Base-by-base conservation (phyloP, 2,113 vertebrate genomes). In the Centrocercus urophasianus region DNA sequence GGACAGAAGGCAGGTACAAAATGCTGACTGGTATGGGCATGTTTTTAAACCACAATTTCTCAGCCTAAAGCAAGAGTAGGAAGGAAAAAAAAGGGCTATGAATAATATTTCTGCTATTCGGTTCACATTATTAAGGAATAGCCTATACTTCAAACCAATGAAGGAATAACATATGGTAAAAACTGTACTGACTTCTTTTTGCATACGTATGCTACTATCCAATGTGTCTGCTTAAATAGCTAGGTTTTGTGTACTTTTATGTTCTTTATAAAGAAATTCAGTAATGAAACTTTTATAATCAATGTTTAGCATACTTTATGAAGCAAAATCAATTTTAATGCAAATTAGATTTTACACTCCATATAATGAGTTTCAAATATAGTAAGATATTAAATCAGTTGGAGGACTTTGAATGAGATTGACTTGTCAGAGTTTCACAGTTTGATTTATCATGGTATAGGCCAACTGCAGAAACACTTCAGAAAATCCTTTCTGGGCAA, bases 21-120 rank as follows among this genome's bases (percentile, higher is more conserved):
- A 10, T 27, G 10, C 7, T 52, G 10, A 13, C 40, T 64, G 71
- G 2, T 27, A 43, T 43, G 3, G 22, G 1, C 0, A 0, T 32
- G 36, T 38, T 38, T 90, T 90, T 71, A 38, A 75, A 34, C 6
- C 78, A 47, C 1, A 82, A n/a, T 72, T 91, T 82, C 34, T 69
- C 43, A 89, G 14, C 11, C 32, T 65, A 75, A 30, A 82, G 28
- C 8, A 50, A 47, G 14, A 79, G 8, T 15, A 84, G 10, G 12
- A 89, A 75, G 13, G 47, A 5, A 75, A 90, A 88, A 47, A 19
- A 19, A 32, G 3, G 9, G 5, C 34, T 11, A 11, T 56, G 45
- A 72, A 47, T 48, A 78, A 81, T 42, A 59, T 38, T 82, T 32
- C 64, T 47, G 32, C n/a, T 42, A 82, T 67, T 78, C 1, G 28